Evolutionary conservation across 2,797 vertebrate species (phyloP).

Genomic region (Pseudochirops corinnae): DNA sequence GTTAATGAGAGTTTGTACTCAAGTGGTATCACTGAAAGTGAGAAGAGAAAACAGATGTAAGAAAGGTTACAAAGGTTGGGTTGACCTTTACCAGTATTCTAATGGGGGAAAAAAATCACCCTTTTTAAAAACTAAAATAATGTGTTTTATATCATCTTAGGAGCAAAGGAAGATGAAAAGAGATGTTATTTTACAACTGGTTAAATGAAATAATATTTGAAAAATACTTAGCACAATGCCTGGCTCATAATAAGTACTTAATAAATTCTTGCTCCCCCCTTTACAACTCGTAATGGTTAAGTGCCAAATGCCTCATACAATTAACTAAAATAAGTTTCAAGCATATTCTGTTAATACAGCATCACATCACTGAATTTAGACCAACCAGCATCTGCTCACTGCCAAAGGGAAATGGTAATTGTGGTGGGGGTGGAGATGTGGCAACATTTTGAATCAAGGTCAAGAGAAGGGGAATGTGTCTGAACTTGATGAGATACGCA

Average conservation of each 20-base stretch:
- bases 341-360: background rate
- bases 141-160: background rate
- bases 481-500: background rate
- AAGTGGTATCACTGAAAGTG: background rate
- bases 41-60: background rate
- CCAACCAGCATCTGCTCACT: background rate
- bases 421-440: background rate
- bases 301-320: background rate
- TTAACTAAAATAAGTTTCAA: background rate
- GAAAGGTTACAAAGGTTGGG: background rate
- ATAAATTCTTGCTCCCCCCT: background rate
- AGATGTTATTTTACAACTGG: background rate
- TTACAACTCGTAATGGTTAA: background rate
- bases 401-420: background rate
- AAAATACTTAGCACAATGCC: background rate
- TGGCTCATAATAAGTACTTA: background rate
- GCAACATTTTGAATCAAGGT: background rate
- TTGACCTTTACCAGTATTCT: background rate
- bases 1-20: background rate
- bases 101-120: background rate
- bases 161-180: background rate
- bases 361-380: background rate
- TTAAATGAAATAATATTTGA: background rate
- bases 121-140: background rate
- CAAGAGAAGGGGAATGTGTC: background rate